Evolutionary conservation across 2,888 invertebrate species (phyloP).

Genomic region (Podabrus alpinus): DNA sequence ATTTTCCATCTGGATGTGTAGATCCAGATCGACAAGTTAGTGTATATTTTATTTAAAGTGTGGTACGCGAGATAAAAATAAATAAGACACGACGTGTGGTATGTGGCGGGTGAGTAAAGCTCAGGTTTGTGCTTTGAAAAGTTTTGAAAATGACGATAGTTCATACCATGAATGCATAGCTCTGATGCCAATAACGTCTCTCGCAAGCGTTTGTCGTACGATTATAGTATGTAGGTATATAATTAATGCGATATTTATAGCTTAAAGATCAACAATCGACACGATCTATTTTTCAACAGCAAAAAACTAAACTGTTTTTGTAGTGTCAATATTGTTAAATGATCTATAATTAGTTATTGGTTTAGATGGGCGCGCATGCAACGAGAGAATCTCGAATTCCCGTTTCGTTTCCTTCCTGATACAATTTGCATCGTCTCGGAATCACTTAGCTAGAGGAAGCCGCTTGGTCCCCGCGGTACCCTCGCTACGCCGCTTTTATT

Average conservation of each 20-base stretch:
- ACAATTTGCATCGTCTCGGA: constrained; percentile 56
- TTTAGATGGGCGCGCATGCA: constrained; percentile 20
- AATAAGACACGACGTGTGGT: constrained; percentile 45
- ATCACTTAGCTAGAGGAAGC: constrained; percentile 50
- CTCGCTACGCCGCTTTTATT: constrained; percentile 53
- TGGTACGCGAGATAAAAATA: constrained; percentile 45
- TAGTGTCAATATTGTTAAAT: constrained; percentile 18
- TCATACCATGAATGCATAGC: constrained; percentile 47
- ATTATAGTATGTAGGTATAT: constrained; percentile 47
- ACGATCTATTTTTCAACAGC: constrained; percentile 30
- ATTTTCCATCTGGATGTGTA: not conserved
- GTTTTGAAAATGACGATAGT: constrained; percentile 54
- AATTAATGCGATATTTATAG: constrained; percentile 57
- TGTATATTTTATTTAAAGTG: constrained; percentile 12
- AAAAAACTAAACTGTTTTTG: constrained; percentile 12
- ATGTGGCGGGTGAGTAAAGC: constrained; percentile 51
- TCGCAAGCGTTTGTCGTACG: constrained; percentile 51
- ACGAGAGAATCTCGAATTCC: constrained; percentile 31
- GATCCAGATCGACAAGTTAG: not conserved
- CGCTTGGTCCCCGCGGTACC: constrained; percentile 37
- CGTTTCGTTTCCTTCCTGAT: constrained; percentile 51
- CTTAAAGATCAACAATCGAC: constrained; percentile 53
- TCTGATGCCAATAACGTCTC: constrained; percentile 54
- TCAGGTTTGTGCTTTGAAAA: constrained; percentile 52
- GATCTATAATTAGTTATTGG: constrained; percentile 23